Conservation (phyloP, 2,888 invertebrate species). For the Clostera curtula region DNA sequence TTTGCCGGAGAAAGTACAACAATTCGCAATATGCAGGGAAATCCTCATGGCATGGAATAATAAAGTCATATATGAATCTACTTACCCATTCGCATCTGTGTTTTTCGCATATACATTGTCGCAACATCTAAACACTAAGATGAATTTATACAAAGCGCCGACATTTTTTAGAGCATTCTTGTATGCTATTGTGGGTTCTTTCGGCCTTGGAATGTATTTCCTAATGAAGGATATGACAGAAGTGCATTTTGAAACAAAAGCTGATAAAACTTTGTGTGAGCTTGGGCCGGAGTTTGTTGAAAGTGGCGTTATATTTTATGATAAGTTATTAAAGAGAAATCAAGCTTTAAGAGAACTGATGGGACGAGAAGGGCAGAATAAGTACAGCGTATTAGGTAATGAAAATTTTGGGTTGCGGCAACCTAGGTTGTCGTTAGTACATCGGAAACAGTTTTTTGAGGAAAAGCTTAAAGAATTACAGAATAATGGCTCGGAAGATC, state of each 20-base stretch:
- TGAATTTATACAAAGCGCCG: conserved; percentile 74
- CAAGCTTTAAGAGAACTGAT: conserved; percentile 80
- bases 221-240: conserved; percentile 79
- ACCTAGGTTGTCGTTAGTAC: conserved; percentile 77
- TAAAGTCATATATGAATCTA: conserved; percentile 73
- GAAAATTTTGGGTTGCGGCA: conserved; percentile 79
- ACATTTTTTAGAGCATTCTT: conserved; percentile 46
- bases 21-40: conserved; percentile 87
- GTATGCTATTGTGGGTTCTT: conserved; percentile 74
- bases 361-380: conserved; percentile 75
- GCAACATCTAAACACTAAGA: conserved; percentile 63
- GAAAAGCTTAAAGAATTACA: conserved; percentile 48
- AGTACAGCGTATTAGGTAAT: conserved; percentile 81
- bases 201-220: conserved; percentile 76
- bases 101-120: conserved; percentile 70
- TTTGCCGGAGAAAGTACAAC: conserved; percentile 84
- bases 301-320: conserved; percentile 86
- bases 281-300: conserved; percentile 77
- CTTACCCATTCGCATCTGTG: conserved; percentile 64
- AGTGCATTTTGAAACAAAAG: conserved; percentile 75
- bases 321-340: conserved; percentile 82
- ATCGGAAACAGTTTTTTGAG: conserved; percentile 80
- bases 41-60: conserved; percentile 77
- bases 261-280: conserved; percentile 77
- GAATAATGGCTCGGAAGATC: conserved; percentile 6